phyloP scores from a whole-genome alignment of 2,888 invertebrate genomes.

The Luffia ferchaultella region DNA sequence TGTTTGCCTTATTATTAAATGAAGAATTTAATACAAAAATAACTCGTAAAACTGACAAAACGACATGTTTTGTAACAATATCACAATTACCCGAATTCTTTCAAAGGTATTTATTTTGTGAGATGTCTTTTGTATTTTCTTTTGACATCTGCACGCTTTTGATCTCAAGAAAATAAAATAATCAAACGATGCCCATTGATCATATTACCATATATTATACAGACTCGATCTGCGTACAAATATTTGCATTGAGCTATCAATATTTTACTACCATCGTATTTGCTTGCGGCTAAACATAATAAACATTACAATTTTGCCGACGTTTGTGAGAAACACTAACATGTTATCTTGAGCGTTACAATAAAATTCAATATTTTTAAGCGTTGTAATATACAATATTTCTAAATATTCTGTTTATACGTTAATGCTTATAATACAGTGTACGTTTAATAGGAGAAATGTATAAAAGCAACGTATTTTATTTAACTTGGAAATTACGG shows the following conservation, averaged over 20 bases:
- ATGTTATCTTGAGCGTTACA: not conserved
- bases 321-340: not conserved
- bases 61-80: too few relatives aligned
- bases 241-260: not conserved
- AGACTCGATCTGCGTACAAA: not conserved
- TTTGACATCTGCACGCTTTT: not conserved
- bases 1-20: too few relatives aligned
- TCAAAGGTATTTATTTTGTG: not conserved
- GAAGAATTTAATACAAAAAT: too few relatives aligned
- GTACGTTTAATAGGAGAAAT: not conserved
- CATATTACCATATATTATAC: not conserved
- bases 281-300: not conserved
- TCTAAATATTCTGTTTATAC: not conserved
- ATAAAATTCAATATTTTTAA: not conserved
- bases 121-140: not conserved
- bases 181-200: not conserved
- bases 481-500: too few relatives aligned
- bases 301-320: not conserved
- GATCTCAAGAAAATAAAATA: not conserved
- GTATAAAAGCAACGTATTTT: not conserved
- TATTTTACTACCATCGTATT: not conserved
- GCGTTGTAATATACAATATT: not conserved
- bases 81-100: not conserved
- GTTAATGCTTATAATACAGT: not conserved
- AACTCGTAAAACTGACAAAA: too few relatives aligned